A percentile compares a stretch with the other conserved stretches of the same genome.
Evolutionary conservation across 2,113 vertebrate species (phyloP).

Genomic region (Vidua chalybeata): DNA sequence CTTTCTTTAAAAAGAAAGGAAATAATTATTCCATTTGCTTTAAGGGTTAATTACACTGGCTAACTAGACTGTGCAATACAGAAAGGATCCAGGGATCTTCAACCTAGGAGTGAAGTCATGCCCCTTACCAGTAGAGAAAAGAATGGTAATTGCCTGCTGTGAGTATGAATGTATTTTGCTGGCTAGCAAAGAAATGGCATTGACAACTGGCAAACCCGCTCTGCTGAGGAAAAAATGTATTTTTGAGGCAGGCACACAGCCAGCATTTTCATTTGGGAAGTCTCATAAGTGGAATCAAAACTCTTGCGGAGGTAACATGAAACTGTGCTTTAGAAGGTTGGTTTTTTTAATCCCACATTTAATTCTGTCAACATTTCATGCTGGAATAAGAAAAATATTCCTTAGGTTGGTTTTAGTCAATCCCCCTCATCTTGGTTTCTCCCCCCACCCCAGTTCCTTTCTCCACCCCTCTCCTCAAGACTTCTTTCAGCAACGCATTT

Average conservation of each 20-base stretch:
- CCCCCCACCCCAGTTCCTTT: neutral
- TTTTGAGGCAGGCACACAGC: constrained; percentile 51
- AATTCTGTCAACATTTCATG: constrained; percentile 71
- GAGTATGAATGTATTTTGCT: constrained; percentile 44
- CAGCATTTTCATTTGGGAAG: constrained; percentile 56
- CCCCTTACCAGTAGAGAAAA: constrained; percentile 57
- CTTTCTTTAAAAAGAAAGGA: constrained; percentile 25
- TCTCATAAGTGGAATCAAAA: constrained; percentile 70
- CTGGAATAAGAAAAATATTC: constrained; percentile 64
- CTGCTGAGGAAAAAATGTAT: constrained; percentile 45
- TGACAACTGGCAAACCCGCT: constrained; percentile 59
- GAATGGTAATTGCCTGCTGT: constrained; percentile 59
- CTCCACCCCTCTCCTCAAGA: neutral
- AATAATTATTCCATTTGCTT: constrained; percentile 25
- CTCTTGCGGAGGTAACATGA: constrained; percentile 66
- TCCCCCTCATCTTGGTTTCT: neutral
- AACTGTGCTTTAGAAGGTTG: constrained; percentile 47
- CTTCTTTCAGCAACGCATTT: neutral
- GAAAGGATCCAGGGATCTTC: constrained; percentile 42
- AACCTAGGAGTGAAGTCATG: constrained; percentile 58
- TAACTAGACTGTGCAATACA: neutral
- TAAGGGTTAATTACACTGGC: constrained; percentile 49
- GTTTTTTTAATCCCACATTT: constrained; percentile 66
- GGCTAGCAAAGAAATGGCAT: constrained; percentile 50
- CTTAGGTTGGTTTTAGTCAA: constrained; percentile 43